Evolutionary conservation across 2,797 vertebrate genomes (phyloP).

Genomic region (Hippopotamyrus pictus): DNA sequence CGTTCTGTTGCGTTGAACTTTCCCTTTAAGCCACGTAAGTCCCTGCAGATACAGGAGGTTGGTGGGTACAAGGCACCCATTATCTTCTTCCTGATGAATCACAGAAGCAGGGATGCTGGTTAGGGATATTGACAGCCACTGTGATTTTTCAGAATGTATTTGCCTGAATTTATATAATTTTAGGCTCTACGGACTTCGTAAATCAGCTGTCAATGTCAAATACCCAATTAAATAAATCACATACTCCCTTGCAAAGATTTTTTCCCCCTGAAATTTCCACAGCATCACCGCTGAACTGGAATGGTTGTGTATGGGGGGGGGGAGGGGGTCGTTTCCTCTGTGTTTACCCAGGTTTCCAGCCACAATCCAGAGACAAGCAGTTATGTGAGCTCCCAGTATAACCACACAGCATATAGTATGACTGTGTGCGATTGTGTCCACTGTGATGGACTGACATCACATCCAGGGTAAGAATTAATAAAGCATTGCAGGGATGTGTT

Average conservation of each 20-base stretch:
- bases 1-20: neutral
- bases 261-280: neutral
- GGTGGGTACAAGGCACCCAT: neutral
- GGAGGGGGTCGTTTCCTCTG: neutral
- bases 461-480: neutral
- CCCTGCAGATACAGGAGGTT: neutral
- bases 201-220: neutral
- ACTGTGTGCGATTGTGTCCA: neutral
- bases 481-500: neutral
- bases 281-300: neutral
- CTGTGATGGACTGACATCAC: neutral
- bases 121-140: neutral
- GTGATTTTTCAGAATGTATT: neutral
- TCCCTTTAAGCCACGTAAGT: neutral
- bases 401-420: neutral
- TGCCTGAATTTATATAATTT: neutral
- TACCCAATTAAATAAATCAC: neutral
- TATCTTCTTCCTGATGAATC: neutral
- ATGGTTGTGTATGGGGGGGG: neutral
- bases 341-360: neutral
- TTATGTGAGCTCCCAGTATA: neutral
- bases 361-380: neutral
- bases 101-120: neutral
- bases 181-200: neutral
- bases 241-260: neutral